Conservation (phyloP, 2,113 vertebrate species). For the Anser brachyrhynchus region DNA sequence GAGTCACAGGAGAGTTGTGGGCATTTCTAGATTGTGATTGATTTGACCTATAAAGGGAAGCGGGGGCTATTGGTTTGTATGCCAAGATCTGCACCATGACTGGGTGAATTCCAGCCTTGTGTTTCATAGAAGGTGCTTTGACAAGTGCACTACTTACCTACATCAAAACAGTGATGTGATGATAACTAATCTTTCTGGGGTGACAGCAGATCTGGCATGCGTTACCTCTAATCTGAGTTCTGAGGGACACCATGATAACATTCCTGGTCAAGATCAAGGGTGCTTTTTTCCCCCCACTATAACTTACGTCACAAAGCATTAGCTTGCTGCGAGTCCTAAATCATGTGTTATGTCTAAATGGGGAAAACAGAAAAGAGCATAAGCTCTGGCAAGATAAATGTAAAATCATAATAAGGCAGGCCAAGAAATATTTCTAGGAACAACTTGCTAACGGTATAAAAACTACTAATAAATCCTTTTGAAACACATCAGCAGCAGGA, state of each 20-base stretch:
- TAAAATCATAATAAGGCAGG: neutral
- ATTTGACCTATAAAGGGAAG: neutral
- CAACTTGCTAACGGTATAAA: constrained; percentile 3
- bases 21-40: neutral
- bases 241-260: neutral
- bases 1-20: neutral
- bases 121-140: neutral
- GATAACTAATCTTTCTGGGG: neutral
- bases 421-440: constrained; percentile 29
- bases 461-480: constrained; percentile 11
- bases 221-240: neutral
- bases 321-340: neutral
- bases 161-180: neutral
- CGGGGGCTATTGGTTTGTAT: neutral
- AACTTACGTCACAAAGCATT: neutral
- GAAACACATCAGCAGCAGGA: constrained; percentile 15
- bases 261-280: neutral
- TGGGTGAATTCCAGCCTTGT: neutral
- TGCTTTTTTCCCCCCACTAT: neutral
- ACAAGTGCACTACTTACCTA: neutral
- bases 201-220: neutral
- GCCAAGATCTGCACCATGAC: neutral
- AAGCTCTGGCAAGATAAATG: neutral
- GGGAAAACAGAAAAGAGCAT: neutral
- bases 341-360: neutral